Evolutionary conservation across 2,113 vertebrate species (phyloP).

Genomic region (Passer montanus): DNA sequence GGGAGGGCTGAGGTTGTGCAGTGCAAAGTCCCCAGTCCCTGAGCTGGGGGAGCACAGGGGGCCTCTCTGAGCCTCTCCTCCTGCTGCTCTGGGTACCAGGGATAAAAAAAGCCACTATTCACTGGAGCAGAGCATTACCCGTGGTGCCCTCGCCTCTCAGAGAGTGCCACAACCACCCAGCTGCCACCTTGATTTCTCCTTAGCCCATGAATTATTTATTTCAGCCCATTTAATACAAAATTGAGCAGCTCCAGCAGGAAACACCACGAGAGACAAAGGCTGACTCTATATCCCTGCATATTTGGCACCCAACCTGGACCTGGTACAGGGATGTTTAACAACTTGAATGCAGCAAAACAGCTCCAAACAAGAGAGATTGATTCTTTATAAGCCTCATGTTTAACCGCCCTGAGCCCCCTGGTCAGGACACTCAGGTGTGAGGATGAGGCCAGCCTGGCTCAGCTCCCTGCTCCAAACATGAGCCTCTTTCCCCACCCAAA

Average conservation of each 20-base stretch:
- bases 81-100: background rate
- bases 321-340: background rate
- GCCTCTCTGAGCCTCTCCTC: background rate
- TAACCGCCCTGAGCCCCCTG: background rate
- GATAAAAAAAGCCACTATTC: slow-evolving; percentile 6
- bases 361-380: background rate
- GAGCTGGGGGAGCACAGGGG: background rate
- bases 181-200: background rate
- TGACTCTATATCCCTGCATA: background rate
- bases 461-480: background rate
- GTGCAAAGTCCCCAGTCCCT: background rate
- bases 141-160: background rate
- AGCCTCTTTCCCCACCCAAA: background rate
- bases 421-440: background rate
- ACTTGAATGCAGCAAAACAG: background rate
- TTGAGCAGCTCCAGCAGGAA: slow-evolving; percentile 35
- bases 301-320: background rate
- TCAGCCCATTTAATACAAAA: background rate
- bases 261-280: background rate
- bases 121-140: background rate
- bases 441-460: background rate
- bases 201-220: slow-evolving; percentile 24
- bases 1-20: background rate
- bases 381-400: background rate
- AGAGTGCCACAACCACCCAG: background rate